Base-by-base conservation (phyloP, 2,888 invertebrate genomes). In the Monochamus alternatus region DNA sequence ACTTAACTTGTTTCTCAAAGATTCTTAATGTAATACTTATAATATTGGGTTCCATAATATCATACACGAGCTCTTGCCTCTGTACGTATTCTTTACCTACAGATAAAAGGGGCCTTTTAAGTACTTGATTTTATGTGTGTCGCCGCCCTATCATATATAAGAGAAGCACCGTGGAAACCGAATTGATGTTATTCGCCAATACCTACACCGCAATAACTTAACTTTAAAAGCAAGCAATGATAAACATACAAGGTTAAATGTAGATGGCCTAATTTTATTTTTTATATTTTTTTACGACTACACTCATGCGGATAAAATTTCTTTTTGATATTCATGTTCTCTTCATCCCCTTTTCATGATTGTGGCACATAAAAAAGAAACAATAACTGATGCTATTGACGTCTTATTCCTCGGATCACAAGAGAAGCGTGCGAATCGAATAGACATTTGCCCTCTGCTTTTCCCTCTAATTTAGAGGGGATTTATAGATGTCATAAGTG, bases 311-410 rank as follows among this genome's bases (percentile, higher is more conserved):
- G 10, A 43, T 59, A 58, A 68, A 58, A 58, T 58, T 66, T 43
- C 58, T 66, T 66, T 52, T 51, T 51, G 31, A 7, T 66, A 44
- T 58, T 68, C 68, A 14, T 30, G 59, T 8, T 68, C 5, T 58
- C 43, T 22, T 43, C 58, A 58, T 58, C 43, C 58, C 43, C 58
- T 68, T 58, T 68, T 55, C 68, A 59, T 68, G 58, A 68, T 68
- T 58, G 68, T 68, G 68, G 58, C 68, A 68, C 69, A 69, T 69
- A 59, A 69, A 68, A 69, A 69, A 69, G 60, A 69, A 69, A 69
- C 69, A 69, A 69, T 69, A 69, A 69, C 59, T 59, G 60, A 38
- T 59, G 60, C 51, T 31, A 69, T 69, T 69, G 60, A 69, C 38
- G 51, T 44, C 47, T 47, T 51, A 60, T 69, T 69, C 44, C 44